A percentile compares a stretch with the other conserved stretches of the same genome.
Conservation (phyloP, 2,797 vertebrate species). For the Lacerta bilineata region DNA sequence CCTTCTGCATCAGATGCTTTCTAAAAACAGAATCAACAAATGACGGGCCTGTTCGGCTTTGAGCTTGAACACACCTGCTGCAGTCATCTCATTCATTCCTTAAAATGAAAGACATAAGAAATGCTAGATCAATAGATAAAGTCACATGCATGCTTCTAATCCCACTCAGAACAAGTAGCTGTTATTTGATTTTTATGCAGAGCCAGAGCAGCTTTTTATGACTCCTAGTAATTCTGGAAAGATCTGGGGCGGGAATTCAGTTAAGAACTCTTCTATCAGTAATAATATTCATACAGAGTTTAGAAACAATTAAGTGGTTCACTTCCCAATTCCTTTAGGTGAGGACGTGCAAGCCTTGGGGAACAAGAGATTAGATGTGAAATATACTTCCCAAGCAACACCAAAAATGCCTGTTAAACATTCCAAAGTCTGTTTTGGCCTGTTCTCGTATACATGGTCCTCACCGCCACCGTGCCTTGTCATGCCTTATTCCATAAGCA, state of each 20-base stretch:
- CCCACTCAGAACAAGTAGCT: not conserved
- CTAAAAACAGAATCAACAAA: not conserved
- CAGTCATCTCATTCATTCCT: not conserved
- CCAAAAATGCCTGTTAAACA: not conserved
- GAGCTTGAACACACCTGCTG: not conserved
- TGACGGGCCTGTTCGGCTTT: not conserved
- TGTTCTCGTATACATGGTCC: not conserved
- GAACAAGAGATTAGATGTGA: constrained; percentile 4
- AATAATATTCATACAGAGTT: constrained; percentile 22
- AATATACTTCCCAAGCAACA: not conserved
- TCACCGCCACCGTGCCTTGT: not conserved
- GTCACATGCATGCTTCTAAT: not conserved
- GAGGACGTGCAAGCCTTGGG: constrained; percentile 4
- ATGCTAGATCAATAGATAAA: not conserved
- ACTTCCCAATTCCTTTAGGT: not conserved
- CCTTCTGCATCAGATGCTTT: not conserved
- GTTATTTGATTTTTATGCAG: not conserved
- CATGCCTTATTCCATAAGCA: not conserved
- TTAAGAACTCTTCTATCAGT: not conserved
- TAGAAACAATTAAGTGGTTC: constrained; percentile 10
- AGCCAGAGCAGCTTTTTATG: not conserved
- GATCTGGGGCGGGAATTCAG: not conserved
- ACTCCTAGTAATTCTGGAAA: not conserved
- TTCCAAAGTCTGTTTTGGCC: not conserved
- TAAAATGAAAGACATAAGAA: not conserved